Base-by-base conservation (phyloP, 2,113 vertebrate genomes). In the Chamaea fasciata region DNA sequence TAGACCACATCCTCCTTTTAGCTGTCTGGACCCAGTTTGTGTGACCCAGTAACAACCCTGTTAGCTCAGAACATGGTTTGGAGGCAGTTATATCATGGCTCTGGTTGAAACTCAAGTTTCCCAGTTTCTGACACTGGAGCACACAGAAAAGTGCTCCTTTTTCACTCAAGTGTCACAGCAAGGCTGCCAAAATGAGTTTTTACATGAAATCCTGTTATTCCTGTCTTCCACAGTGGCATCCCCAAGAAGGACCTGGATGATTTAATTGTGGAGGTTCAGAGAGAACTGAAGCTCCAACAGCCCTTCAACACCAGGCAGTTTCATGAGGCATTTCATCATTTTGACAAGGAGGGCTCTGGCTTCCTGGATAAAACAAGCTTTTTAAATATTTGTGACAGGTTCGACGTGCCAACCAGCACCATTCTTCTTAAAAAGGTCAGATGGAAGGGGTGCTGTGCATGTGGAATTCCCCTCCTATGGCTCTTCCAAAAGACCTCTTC, bases 371-470 rank as follows among this genome's bases (percentile, higher is more conserved):
- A 82, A 94, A 63, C 83, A 42, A 86, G 4, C 10, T 98, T 98
- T 95, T 95, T 97, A 71, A 87, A 79, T 4, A 21, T 98, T 77
- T 98, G 98, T 39, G 69, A 94, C 28, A 96, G 76, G n/a, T 82
- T 98, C 50, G 82, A 93, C 0, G 33, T 98, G 37, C 97, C 98
- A 0, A 59, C 93, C 33, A 95, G 94, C 5, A 44, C 96, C 14
- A 77, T 75, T 9, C 78, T 96, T 64, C 86, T 98, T 64, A 97
- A 96, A 60, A 97, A 98, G 98, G 98, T 98, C 42, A 97, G 96
- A 76, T 70, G 30, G 39, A 75, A 57, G 47, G 49, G 27, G 6
- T 92, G 63, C 16, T 85, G 57, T 64, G 28, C 17, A 11, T 46
- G 11, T 21, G 74, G 60, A 84, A 46, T 69, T 76, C 41, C 26